Conservation (phyloP, 92 coral and sea anemone genomes). For the Umimayanthus kanabou region DNA sequence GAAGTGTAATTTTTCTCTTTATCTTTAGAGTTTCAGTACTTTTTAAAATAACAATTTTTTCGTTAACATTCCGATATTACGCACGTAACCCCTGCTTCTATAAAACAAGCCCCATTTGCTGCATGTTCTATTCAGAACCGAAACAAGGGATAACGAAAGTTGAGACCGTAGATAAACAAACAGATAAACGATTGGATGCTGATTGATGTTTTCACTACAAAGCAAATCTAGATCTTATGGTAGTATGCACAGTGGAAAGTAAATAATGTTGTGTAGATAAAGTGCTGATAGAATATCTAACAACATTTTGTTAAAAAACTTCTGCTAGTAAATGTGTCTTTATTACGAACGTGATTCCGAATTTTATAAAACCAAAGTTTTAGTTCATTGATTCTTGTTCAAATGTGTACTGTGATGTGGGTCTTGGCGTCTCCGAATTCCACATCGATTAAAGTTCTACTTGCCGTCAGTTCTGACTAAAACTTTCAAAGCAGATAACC, state of each 20-base stretch:
- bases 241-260: not conserved
- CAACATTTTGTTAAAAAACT: not conserved
- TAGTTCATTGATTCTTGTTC: not conserved
- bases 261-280: not conserved
- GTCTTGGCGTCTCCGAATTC: not conserved
- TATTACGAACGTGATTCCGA: not conserved
- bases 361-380: not conserved
- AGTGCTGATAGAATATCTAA: not conserved
- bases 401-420: not conserved
- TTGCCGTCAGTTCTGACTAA: not conserved
- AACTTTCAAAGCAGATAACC: too few species aligned
- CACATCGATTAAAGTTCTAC: not conserved
- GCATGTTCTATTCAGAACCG: not conserved
- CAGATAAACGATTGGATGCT: not conserved
- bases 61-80: too few species aligned
- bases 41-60: not conserved
- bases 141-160: not conserved
- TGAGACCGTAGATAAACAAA: slow-evolving; percentile 17
- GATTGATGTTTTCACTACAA: not conserved
- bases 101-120: not conserved
- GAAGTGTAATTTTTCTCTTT: not conserved
- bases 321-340: not conserved
- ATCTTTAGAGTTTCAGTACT: not conserved
- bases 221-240: not conserved
- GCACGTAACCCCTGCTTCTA: not conserved